Evolutionary conservation across 2,797 vertebrate genomes (phyloP).

Genomic region (Euthynnus affinis): DNA sequence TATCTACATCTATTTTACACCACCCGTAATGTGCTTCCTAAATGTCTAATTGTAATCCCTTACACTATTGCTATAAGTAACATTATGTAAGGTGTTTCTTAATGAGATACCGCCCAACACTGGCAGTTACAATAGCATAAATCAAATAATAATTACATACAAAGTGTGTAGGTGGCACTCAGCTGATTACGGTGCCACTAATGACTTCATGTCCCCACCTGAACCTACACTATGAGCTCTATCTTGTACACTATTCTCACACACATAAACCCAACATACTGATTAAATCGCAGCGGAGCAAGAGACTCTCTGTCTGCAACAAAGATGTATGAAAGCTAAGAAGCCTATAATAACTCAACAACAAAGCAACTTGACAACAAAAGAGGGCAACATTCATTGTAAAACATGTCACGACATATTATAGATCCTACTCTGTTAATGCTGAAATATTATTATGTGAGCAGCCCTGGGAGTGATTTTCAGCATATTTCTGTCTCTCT

Average conservation of each 20-base stretch:
- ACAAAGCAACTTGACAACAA: constrained; percentile 21
- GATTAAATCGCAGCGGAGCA: constrained; percentile 16
- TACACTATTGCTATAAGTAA: background rate
- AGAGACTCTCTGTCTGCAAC: constrained; percentile 22
- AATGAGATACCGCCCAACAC: background rate
- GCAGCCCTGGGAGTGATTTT: constrained; percentile 2
- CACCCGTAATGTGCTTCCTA: too few relatives aligned
- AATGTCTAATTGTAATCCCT: background rate
- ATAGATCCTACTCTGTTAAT: constrained; percentile 31
- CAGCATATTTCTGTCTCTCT: background rate
- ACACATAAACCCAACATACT: constrained; percentile 4
- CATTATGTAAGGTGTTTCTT: background rate
- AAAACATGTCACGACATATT: constrained; percentile 34
- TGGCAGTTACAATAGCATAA: constrained; percentile 13
- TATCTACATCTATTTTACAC: too few relatives aligned
- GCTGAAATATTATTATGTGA: constrained; percentile 1
- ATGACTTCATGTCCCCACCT: constrained; percentile 18
- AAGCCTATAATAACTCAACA: constrained; percentile 26
- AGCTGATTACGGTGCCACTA: constrained; percentile 15
- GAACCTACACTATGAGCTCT: constrained; percentile 18
- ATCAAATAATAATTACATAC: constrained; percentile 41
- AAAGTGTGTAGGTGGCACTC: constrained; percentile 4
- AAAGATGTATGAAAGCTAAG: constrained; percentile 22
- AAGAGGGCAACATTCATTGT: constrained; percentile 13
- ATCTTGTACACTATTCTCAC: constrained; percentile 5